Conservation (phyloP, 2,113 vertebrate genomes). For the Stictonetta naevosa region DNA sequence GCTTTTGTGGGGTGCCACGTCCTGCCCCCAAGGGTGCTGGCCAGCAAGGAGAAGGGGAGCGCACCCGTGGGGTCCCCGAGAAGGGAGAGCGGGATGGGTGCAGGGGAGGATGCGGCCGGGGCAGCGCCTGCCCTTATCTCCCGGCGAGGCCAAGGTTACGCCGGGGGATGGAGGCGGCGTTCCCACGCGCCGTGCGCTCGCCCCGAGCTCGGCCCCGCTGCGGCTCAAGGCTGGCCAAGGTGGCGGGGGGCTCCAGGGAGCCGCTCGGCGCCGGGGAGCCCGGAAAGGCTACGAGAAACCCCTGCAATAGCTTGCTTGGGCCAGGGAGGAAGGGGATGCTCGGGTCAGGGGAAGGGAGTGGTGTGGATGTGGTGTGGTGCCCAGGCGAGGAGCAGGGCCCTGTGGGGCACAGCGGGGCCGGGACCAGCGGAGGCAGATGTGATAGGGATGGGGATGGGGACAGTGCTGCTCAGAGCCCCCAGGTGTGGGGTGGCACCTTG, state of each 20-base stretch:
- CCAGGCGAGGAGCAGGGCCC: neutral
- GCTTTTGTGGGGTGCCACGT: neutral
- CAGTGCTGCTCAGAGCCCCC: neutral
- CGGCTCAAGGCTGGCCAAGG: rapidly evolving
- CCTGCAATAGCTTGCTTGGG: neutral
- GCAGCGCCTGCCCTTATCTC: neutral
- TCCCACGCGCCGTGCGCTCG: neutral
- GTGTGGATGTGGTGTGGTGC: neutral
- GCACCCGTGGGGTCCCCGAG: neutral
- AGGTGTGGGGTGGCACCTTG: rapidly evolving
- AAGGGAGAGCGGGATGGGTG: rapidly evolving
- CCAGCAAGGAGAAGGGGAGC: neutral
- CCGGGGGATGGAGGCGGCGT: rapidly evolving
- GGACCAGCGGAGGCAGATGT: neutral
- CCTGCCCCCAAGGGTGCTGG: neutral
- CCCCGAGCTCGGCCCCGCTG: neutral
- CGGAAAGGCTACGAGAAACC: neutral
- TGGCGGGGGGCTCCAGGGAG: neutral
- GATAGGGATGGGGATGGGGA: neutral
- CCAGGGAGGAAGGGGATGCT: neutral
- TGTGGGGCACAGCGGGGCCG: neutral
- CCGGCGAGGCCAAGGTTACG: neutral
- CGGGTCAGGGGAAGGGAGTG: neutral
- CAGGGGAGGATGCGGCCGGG: neutral
- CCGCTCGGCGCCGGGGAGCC: neutral